Evolutionary conservation across 2,888 invertebrate genomes (phyloP), one percentile per base, ranked within the genome.

Genomic region (Trissolcus japonicus): DNA sequence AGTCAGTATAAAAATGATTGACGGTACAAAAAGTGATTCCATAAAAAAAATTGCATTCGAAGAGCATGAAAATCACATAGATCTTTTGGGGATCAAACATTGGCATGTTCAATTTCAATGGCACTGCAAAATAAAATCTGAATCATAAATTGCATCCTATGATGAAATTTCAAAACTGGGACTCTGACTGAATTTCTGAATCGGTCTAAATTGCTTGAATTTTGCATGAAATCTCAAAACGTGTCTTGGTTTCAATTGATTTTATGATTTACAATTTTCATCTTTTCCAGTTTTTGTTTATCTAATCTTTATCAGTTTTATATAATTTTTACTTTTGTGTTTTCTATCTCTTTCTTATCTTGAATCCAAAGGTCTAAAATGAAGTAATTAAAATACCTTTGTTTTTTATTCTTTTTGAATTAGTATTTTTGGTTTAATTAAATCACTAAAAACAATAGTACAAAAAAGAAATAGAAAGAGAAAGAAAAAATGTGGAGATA

Each of bases 401-500:
- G 11, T 17, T 51, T 17, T 19, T 17, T 46, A n/a, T n/a, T 57
- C 2, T 21, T 29, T 48, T 17, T n/a, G 48, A 51, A 65, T 50
- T 7, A 17, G 21, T 17, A 13, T 4, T 17, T 19, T 51, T 51
- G 4, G 51, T 51, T 51, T n/a, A 17, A 51, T 6, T 1, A 16
- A 48, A 48, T 2, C 16, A 48, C 16, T 13, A 0, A 11, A 48
- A 48, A 48, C 3, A 6, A 6, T 48, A 9, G 25, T 25, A 35
- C 2, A 35, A 35, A 35, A 9, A 35, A 11, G 1, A 35, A 35
- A 35, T 9, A 11, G 11, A 35, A 35, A 51, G 62, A 61, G 77
- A 73, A 76, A 80, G 57, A 76, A 59, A 78, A 60, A 71, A 57
- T 57, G 76, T 82, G 82, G 86, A 88, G 87, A 83, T 84, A 87